Conservation (phyloP, 2,113 vertebrate genomes). For the Rhineura floridana region DNA sequence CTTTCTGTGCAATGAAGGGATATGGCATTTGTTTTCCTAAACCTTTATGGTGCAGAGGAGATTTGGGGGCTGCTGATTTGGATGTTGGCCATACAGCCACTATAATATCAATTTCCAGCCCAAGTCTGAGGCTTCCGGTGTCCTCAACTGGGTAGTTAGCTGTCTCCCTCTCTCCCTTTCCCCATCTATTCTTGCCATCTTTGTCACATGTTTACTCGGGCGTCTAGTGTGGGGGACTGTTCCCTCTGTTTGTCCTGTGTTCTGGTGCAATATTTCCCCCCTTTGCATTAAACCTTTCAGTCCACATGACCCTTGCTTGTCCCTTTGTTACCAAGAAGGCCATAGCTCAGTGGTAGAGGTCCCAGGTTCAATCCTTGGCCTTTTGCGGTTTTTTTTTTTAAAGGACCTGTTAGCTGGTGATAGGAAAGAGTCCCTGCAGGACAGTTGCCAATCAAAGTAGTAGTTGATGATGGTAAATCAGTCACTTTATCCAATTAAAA, state of each 20-base stretch:
- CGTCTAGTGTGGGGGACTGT: background rate
- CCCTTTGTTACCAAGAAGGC: background rate
- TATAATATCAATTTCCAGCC: background rate
- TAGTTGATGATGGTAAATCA: too few relatives aligned
- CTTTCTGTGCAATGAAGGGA: background rate
- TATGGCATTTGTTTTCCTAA: too few relatives aligned
- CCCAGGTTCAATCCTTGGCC: too few relatives aligned
- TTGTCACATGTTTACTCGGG: background rate
- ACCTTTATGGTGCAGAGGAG: background rate
- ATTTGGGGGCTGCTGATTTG: background rate
- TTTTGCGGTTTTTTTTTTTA: too few relatives aligned
- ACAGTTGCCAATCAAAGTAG: too few relatives aligned
- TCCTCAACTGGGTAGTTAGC: too few relatives aligned
- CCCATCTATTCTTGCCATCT: background rate
- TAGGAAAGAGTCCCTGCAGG: too few relatives aligned
- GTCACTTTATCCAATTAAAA: too few relatives aligned
- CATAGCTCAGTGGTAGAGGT: too few relatives aligned
- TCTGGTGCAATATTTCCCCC: background rate
- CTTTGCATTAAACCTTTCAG: background rate
- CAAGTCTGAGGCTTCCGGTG: background rate
- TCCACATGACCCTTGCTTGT: background rate
- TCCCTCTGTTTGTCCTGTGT: background rate
- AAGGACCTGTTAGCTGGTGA: too few relatives aligned
- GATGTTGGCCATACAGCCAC: background rate
- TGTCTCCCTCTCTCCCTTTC: too few relatives aligned